phyloP scores from a whole-genome alignment of 2,113 vertebrate species.

The Galbula dea region DNA sequence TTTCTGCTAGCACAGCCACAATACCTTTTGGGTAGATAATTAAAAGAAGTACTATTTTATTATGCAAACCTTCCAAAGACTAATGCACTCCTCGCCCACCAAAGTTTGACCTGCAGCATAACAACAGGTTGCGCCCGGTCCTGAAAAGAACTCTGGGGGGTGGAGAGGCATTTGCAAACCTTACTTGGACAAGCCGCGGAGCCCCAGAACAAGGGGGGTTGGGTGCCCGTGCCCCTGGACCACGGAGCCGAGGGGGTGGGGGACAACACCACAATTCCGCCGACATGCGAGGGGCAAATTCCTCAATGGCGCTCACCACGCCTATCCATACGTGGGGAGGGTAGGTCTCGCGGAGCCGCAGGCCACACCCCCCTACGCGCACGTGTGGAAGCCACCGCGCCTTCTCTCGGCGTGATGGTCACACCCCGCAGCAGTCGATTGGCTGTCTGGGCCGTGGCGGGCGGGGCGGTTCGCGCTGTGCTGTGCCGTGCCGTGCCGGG shows the following conservation, averaged over 20 bases:
- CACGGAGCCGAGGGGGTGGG: no score
- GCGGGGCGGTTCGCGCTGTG: background rate
- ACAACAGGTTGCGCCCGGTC: background rate
- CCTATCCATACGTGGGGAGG: background rate
- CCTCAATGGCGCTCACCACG: slow-evolving; percentile 77
- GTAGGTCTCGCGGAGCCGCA: background rate
- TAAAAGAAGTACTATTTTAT: background rate
- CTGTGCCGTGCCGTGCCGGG: background rate
- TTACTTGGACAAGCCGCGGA: fast-evolving
- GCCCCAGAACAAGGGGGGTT: background rate
- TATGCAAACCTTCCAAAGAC: background rate
- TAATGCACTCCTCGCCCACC: background rate
- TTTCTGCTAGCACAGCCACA: background rate
- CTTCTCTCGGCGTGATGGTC: background rate
- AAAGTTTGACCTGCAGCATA: background rate
- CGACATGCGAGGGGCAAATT: slow-evolving; percentile 41
- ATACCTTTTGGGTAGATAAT: background rate
- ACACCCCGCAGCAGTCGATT: background rate
- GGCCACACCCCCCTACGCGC: background rate
- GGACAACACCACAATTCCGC: background rate
- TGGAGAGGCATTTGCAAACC: background rate
- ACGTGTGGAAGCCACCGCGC: background rate
- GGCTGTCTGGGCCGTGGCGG: fast-evolving
- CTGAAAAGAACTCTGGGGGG: no score
- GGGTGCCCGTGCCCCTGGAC: no score